Base-by-base conservation (phyloP, 2,888 invertebrate species). In the Craniophora ligustri region DNA sequence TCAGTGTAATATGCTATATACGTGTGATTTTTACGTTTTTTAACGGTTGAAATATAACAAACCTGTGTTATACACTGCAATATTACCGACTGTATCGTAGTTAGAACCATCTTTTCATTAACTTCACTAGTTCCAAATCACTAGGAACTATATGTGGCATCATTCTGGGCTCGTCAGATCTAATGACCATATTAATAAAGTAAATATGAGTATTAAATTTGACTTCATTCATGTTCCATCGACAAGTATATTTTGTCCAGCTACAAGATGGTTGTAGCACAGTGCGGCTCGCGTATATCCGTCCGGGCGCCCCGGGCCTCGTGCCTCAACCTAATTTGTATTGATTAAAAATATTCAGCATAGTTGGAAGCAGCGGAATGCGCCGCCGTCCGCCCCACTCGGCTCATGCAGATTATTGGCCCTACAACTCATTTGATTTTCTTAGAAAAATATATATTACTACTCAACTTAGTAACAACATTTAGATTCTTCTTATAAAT, bases 271-370 rank as follows among this genome's bases (percentile, higher is more conserved):
- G 42, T 62, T 19, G 14, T 10, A 26, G 13, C 82, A 76, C 64
- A 66, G 84, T 79, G 82, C 78, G 71, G 59, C 64, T 63, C 63
- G 71, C 68, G 76, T 76, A 78, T 78, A 81, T 77, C 85, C 78
- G 82, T 60, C 54, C 73, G 82, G 84, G 84, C 73, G 79, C 65
- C 64, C 88, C 84, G 82, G 75, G 86, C 85, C 83, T 76, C 79
- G 74, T 72, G 75, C 79, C 79, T 84, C 85, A 83, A 92, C 92
- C 91, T 92, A 93, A 93, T 93, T 92, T 92, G 89, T 93, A 93
- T 93, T 93, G 93, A 93, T 93, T 93, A 93, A 93, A 93, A 93
- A 93, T 93, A 92, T 92, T 93, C 88, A 85, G 86, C 92, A 93
- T 93, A 92, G 92, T 93, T 93, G 76, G 62, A 74, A 72, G 73